Evolutionary conservation across 1,140 invertebrate species (phyloP), one percentile per base, ranked within the genome.

Genomic region (Heliconius melpomene): DNA sequence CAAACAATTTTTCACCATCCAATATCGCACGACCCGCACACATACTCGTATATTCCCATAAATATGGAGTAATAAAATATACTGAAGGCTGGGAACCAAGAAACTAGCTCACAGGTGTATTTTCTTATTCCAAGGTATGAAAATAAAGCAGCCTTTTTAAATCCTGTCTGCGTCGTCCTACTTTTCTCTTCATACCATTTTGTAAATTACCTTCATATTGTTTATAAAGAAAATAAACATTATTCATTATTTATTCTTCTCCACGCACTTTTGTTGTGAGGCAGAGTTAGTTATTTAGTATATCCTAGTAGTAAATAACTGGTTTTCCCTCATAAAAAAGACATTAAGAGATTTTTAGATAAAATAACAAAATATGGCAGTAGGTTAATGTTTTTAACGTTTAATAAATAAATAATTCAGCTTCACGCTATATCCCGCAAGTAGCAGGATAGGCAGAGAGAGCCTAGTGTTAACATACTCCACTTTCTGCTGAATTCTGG

Each of bases 61-160:
- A 66, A 66, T 66, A 66, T 66, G n/a, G 13, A 26, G 60, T 29
- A 66, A 66, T 66, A 66, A 66, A 66, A 66, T 66, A 66, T 66
- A 66, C 60, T 66, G 11, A 11, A 66, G 60, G 60, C 60, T 66
- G 60, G 60, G 60, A 66, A 66, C 60, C 60, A 29, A 66, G 60
- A 66, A 66, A 66, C 60, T 66, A 66, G 60, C 60, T 3, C 26
- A 66, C 60, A 66, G 60, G 60, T 66, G 60, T 66, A 66, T 66
- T 66, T 66, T 66, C 60, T 66, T 66, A 66, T 66, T 66, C 26
- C 29, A 66, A 66, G 60, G 60, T 66, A 66, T 66, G 60, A 66
- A 66, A 66, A 66, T 66, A 66, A 66, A 66, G 60, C 60, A 66
- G 60, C 60, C 60, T 66, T 66, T 66, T 66, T 66, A 66, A 66